Evolutionary conservation across 2,888 invertebrate species (phyloP).

Genomic region (Parasteatoda lunata): DNA sequence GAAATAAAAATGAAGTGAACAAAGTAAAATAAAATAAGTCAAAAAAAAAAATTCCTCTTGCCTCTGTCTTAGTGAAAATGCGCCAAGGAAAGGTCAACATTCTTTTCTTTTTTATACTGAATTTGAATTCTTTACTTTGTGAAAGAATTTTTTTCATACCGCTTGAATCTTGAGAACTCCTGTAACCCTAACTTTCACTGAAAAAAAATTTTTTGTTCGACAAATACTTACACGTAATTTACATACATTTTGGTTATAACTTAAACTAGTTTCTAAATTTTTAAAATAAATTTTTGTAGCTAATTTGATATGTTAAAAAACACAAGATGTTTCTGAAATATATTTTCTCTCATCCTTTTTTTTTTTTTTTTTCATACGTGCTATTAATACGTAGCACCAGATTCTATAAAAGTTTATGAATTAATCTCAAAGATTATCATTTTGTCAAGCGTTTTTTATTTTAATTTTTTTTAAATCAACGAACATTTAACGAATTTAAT

Average conservation of each 20-base stretch:
- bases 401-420: neutral
- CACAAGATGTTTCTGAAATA: too few species aligned
- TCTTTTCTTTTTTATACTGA: conserved; percentile 51
- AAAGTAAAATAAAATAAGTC: conserved; percentile 25
- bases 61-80: conserved; percentile 53
- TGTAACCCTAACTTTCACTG: neutral
- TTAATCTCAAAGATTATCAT: neutral
- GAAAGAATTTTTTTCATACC: too few species aligned
- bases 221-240: neutral
- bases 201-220: conserved; percentile 32
- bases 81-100: conserved; percentile 65
- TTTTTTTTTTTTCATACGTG: too few species aligned
- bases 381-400: too few species aligned
- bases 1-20: conserved; percentile 1
- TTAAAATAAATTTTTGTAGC: neutral
- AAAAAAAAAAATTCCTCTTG: conserved; percentile 47
- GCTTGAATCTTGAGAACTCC: too few species aligned
- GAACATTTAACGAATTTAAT: too few species aligned
- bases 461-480: neutral
- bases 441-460: neutral
- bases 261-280: neutral
- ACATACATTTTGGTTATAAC: neutral
- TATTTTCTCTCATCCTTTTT: too few species aligned
- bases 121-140: conserved; percentile 36
- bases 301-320: neutral